Evolutionary conservation across 2,888 invertebrate genomes (phyloP), one percentile per base, ranked within the genome.

Genomic region (Pseudoips prasinana): DNA sequence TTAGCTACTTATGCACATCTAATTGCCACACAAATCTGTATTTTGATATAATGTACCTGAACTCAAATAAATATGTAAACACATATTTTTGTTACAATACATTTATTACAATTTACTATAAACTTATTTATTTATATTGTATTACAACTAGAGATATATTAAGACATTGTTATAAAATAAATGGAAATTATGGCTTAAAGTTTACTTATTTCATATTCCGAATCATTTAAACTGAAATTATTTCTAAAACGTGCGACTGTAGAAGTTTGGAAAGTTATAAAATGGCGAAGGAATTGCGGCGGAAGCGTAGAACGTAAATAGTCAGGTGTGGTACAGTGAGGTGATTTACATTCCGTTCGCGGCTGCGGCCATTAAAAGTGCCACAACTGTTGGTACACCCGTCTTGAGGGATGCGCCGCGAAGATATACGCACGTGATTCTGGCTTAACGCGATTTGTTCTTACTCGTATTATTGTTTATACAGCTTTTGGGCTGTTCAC

Each of bases 191-290:
- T 17, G 38, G 37, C 39, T 28, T 33, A 22, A 46, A 44, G 25
- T 48, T 44, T 29, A 24, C 26, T 58, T 48, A 55, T 60, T 68
- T 60, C 29, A 51, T 51, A 61, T 62, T 57, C 35, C 33, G 38
- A 31, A 33, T 29, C 32, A 38, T 57, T 62, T 57, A 47, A 51
- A 66, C 52, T 46, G 34, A 48, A 71, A 69, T 75, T 73, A 79
- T 82, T 80, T 73, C 57, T 61, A 53, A 61, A 72, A 73, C 69
- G 65, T 70, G 66, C 60, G 55, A 65, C 64, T 70, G 76, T 73
- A 78, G 55, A 61, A 79, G 70, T 80, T 77, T 66, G 60, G 47
- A 61, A 79, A 80, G 77, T 80, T 83, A 70, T 73, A 72, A 78
- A 81, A 79, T 77, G 70, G 59, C 62, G 39, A 44, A 57, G 55